Evolutionary conservation across 2,888 invertebrate genomes (phyloP), one percentile per base, ranked within the genome.

Genomic region (Molorchus minor): DNA sequence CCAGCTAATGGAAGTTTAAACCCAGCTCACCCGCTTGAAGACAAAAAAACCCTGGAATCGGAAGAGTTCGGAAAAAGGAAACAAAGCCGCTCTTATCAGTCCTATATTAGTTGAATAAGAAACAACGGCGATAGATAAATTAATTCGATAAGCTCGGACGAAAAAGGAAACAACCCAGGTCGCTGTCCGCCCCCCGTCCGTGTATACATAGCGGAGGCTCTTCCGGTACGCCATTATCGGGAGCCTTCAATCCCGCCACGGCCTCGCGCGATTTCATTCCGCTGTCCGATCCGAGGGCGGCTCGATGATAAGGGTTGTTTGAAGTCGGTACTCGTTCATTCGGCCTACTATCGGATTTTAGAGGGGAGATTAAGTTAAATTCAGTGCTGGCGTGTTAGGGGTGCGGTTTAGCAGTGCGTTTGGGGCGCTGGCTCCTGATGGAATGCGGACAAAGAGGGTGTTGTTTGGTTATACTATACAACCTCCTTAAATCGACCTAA

Each of bases 211-310:
- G 54, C 44, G 52, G 54, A 21, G 3, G 33, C 33, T 15, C 49
- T 54, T 58, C 53, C 53, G 46, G 47, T 46, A 53, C 47, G 58
- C 53, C 43, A 58, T 58, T 58, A 58, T 58, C 58, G 43, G 47
- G 54, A 21, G 36, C 41, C 46, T 30, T 46, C 41, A 29, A 54
- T 45, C 49, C 33, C 20, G 58, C 19, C 25, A 20, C 29, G 35
- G 15, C 47, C 36, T 13, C 45, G 46, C 47, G 46, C 36, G 46
- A 53, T 58, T 58, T 44, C 46, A 40, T 53, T 58, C 35, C 36
- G 38, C 47, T 58, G 47, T 49, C 47, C 53, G 33, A 33, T 38
- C 30, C 36, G 16, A 49, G 43, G 30, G 49, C 21, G n/a, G n/a
- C n/a, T n/a, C n/a, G 54, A 46, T 47, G 54, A 58, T 44, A 51